Evolutionary conservation across 1,140 invertebrate species (phyloP).

Genomic region (Tribolium madens): DNA sequence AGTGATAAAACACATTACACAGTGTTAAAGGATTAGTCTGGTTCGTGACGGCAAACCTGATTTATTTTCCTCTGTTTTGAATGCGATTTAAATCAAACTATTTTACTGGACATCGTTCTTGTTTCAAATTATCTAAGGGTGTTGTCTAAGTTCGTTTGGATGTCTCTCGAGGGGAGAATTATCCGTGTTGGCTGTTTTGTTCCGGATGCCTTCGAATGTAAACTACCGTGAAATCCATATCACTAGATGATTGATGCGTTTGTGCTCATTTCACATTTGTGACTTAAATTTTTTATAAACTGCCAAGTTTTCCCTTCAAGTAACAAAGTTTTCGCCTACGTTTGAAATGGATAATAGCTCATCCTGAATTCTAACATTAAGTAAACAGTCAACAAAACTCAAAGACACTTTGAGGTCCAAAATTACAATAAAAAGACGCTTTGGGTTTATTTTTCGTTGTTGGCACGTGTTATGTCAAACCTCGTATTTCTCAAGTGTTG

Average conservation of each 20-base stretch:
- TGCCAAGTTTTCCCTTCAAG: too few relatives aligned
- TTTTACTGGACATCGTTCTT: neutral
- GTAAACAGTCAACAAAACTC: neutral
- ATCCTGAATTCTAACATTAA: neutral
- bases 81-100: constrained; percentile 20
- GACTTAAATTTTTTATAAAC: too few relatives aligned
- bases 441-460: neutral
- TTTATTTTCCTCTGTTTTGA: constrained; percentile 21
- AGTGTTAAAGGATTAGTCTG: constrained; percentile 38
- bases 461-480: neutral
- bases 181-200: constrained; percentile 5
- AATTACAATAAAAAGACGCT: neutral
- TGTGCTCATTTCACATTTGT: neutral
- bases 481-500: too few relatives aligned
- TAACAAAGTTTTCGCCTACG: neutral
- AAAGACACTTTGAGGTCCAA: neutral
- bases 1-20: constrained; percentile 36
- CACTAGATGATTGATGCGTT: neutral
- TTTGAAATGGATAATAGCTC: neutral
- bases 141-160: neutral
- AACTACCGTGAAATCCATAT: neutral
- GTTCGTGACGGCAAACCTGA: constrained; percentile 29
- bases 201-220: neutral
- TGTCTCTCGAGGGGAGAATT: constrained; percentile 7
- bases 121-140: constrained; percentile 21